Conservation (phyloP, 1,140 invertebrate species). For the Tribolium castaneum region DNA sequence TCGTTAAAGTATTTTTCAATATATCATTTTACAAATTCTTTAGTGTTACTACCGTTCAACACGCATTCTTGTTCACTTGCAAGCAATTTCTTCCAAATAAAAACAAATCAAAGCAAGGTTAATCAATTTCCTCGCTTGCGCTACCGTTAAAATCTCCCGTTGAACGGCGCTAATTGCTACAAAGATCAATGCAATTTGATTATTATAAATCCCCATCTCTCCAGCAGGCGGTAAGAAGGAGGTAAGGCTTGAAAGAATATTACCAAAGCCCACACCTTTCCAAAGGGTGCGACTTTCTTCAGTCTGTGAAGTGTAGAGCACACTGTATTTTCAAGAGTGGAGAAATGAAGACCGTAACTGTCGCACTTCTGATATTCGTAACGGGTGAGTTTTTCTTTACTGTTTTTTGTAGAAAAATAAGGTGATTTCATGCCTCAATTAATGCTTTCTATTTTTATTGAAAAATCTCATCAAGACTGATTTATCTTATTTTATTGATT, state of each 20-base stretch:
- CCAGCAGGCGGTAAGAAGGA: not conserved
- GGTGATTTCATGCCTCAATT: too few relatives aligned
- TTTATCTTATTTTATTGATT: not conserved
- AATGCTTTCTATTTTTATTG: too few relatives aligned
- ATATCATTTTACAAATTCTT: too few relatives aligned
- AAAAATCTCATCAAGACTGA: not conserved
- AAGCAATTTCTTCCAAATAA: not conserved
- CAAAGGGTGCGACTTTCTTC: not conserved
- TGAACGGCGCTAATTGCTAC: not conserved
- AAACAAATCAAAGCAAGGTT: slow-evolving; percentile 1
- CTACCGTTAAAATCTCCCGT: not conserved
- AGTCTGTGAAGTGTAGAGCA: not conserved
- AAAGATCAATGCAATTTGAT: not conserved
- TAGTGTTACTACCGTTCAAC: too few relatives aligned
- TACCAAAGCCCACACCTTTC: not conserved
- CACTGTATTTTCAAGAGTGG: not conserved
- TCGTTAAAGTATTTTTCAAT: too few relatives aligned
- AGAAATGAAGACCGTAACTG: not conserved
- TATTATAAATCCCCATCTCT: not conserved
- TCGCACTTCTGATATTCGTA: not conserved
- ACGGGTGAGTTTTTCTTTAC: not conserved
- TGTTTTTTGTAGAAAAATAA: not conserved
- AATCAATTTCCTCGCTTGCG: not conserved
- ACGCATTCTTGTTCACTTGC: not conserved
- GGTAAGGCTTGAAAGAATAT: not conserved